Conservation (phyloP, 2,888 invertebrate genomes). For the Stegophylla sp. region DNA sequence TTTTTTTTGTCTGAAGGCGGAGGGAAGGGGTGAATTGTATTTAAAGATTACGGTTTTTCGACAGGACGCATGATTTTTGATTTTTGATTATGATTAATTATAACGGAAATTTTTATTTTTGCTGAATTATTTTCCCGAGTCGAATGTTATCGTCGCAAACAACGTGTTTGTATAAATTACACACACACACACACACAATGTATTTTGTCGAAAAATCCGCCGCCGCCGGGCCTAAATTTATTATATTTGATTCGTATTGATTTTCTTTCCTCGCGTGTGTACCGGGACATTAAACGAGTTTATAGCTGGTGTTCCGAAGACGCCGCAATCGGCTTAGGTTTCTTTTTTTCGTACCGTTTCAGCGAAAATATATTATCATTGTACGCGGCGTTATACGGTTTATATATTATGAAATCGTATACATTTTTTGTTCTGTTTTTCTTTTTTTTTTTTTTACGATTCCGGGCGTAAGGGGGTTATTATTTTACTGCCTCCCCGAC, state of each 20-base stretch:
- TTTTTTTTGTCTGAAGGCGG: too few relatives aligned
- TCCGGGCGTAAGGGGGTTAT: background rate
- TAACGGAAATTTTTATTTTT: too few relatives aligned
- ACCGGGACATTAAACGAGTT: background rate
- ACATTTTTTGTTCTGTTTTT: background rate
- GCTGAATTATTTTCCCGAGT: too few relatives aligned
- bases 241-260: constrained; percentile 7
- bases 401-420: too few relatives aligned
- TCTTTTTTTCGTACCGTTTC: background rate
- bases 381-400: background rate
- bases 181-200: background rate
- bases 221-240: background rate
- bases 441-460: background rate
- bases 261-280: background rate
- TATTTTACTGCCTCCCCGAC: background rate
- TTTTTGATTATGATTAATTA: too few relatives aligned
- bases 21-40: too few relatives aligned
- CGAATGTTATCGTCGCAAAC: background rate
- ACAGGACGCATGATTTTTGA: too few relatives aligned
- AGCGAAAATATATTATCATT: constrained; percentile 22
- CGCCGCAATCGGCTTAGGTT: background rate
- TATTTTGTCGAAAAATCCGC: background rate
- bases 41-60: too few relatives aligned
- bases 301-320: background rate
- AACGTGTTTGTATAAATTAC: background rate